Base-by-base conservation (phyloP, 2,113 vertebrate species). In the Cynocephalus volans region DNA sequence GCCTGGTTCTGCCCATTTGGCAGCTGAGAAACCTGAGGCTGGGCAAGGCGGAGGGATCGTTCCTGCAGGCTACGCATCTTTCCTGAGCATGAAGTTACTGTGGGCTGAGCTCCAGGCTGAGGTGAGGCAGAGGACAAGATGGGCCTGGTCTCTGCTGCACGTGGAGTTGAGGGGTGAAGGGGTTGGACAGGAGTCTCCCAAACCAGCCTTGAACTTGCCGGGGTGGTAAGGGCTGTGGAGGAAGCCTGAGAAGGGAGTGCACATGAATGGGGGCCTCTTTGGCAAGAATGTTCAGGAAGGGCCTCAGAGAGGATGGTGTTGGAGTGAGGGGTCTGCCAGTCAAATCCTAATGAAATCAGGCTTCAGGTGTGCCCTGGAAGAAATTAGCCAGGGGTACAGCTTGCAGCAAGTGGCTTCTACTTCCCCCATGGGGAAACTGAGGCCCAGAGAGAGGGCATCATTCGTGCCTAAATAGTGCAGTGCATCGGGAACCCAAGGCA, bases 231-330 rank as follows among this genome's bases (percentile, higher is more conserved):
- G 3, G 18, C 58, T 19, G 2, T 8, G 31, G 9, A 41, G 54
- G 79, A 58, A 70, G 26, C 15, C 64, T 11, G 48, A 54, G 21
- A 11, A 28, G 21, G 14, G n/a, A n/a, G 8, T 24, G 24, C 1
- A 5, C 0, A 0, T 6, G 48, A 50, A 9, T 1, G 10, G 36
- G 13, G 50, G 5, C 1, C 54, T 6, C 26, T 45, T 9, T 3
- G 54, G 56, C 31, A n/a, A 45, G 28, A 7, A 33, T n/a, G 21
- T 19, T 41, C 15, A 18, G 31, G 48, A 65, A 65, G 45, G 45
- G n/a, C 41, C n/a, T 54, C 26, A 10, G 48, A 48, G 36, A 48
- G 5, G 33, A 5, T 31, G 45, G 12, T 33, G 10, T 15, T 52
- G 65, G 23, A 79, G 9, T 2, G 48, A 87, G 50, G 4, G 41